These are phyloP conservation scores for Alcedo quadribrachys DNA, from an alignment of 2,797 vertebrate species.

Conservation along the genomic window DNA sequence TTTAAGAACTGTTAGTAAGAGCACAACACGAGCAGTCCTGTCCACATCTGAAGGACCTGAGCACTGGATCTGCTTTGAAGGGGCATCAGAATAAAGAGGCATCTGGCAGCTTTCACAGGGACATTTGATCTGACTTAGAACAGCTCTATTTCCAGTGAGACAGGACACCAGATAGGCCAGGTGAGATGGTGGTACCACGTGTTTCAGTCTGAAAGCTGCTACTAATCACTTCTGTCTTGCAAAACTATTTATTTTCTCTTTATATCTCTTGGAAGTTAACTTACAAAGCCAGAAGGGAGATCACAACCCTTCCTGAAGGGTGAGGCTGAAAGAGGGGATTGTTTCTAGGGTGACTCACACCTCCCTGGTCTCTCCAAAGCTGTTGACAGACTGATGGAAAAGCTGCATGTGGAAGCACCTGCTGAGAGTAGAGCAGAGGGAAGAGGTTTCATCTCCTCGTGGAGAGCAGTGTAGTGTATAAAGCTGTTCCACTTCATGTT, in stretches of 20 bases:
- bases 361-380: not conserved
- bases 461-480: not conserved
- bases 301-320: not conserved
- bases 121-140: not conserved
- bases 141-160: not conserved
- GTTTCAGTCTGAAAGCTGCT: not conserved
- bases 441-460: not conserved
- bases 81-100: constrained; percentile 2
- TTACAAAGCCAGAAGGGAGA: not conserved
- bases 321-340: not conserved
- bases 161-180: not conserved
- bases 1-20: not conserved
- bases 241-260: not conserved
- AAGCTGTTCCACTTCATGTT: constrained; percentile 16
- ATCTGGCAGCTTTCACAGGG: not conserved
- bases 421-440: not conserved
- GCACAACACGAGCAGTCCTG: not conserved
- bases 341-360: not conserved
- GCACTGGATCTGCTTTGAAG: constrained; percentile 4
- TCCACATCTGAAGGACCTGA: not conserved
- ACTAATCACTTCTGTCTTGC: not conserved
- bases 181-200: not conserved
- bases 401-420: not conserved
- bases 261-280: not conserved
- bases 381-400: not conserved